Evolutionary conservation across 2,888 invertebrate species (phyloP), one percentile per base, ranked within the genome.

Genomic region (Lithodes maja): DNA sequence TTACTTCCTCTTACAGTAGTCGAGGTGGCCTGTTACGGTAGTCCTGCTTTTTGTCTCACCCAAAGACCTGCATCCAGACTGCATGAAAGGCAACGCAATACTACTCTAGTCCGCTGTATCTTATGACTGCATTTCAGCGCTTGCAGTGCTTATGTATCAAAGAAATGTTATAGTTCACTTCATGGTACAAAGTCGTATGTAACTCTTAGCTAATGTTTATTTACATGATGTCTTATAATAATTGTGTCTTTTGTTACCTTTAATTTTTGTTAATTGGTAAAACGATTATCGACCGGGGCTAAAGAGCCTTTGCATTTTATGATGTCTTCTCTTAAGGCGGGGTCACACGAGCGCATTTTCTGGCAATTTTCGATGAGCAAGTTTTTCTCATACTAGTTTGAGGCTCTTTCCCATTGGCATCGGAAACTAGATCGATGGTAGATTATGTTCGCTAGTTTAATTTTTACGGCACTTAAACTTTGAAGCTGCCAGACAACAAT

Each of bases 171-270:
- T 61, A 61, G 61, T 61, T 86, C 86, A 86, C 86, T 86, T 80
- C 86, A 81, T 86, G 86, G 86, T 83, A 83, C 83, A 83, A 83
- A 83, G 83, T 83, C 83, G 68, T 83, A 12, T 83, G 52, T 83
- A 83, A 71, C 83, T 81, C 68, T 68, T 68, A 86, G 86, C 54
- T 78, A 80, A 71, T 81, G 79, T 78, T 85, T 74, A 86, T 81
- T 86, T 86, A 80, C 50, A 55, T 54, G 79, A 74, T 69, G 9
- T 79, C 80, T 17, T 50, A 68, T 33, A 55, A n/a, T 83, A 52
- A 69, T 50, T 79, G n/a, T 71, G n/a, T 15, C 68, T 17, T 17
- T 81, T 86, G 79, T 86, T 79, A 17, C 61, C 68, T 69, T 71
- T 68, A 53, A 52, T 69, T 68, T 17, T 17, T 79, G 61, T 85